Conservation (phyloP, 2,797 vertebrate genomes). For the Hippocampus kuda region DNA sequence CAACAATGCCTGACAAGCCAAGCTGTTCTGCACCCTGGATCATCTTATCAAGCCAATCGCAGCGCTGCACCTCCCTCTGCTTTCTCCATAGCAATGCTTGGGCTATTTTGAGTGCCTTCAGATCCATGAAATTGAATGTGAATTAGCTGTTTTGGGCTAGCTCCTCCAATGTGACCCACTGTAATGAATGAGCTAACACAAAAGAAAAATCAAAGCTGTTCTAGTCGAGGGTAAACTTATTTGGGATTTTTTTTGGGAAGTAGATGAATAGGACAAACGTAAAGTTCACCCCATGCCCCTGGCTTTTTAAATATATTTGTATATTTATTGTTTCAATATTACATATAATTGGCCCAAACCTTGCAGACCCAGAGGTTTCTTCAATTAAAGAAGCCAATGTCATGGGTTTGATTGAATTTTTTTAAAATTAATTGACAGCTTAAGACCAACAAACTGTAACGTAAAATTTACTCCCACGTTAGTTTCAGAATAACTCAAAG, state of each 20-base stretch:
- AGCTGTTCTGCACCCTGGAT: conserved; percentile 58
- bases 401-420: not conserved
- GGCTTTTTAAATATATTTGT: not conserved
- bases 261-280: conserved; percentile 12
- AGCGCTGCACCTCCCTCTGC: conserved; percentile 45
- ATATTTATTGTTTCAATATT: too few species aligned
- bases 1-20: conserved; percentile 64
- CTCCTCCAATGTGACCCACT: conserved; percentile 49
- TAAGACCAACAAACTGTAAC: not conserved
- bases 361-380: not conserved
- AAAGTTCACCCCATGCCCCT: too few species aligned
- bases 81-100: conserved; percentile 41
- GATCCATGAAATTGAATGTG: conserved; percentile 64
- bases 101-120: conserved; percentile 61
- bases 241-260: conserved; percentile 14
- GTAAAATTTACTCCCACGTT: not conserved
- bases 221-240: conserved; percentile 26
- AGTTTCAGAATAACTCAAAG: not conserved
- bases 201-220: conserved; percentile 28
- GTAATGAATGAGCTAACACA: conserved; percentile 49
- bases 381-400: not conserved
- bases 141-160: conserved; percentile 60
- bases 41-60: conserved; percentile 59
- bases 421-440: not conserved
- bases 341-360: too few species aligned